Evolutionary conservation across 2,113 vertebrate species (phyloP).

Genomic region (Festucalex cinctus): DNA sequence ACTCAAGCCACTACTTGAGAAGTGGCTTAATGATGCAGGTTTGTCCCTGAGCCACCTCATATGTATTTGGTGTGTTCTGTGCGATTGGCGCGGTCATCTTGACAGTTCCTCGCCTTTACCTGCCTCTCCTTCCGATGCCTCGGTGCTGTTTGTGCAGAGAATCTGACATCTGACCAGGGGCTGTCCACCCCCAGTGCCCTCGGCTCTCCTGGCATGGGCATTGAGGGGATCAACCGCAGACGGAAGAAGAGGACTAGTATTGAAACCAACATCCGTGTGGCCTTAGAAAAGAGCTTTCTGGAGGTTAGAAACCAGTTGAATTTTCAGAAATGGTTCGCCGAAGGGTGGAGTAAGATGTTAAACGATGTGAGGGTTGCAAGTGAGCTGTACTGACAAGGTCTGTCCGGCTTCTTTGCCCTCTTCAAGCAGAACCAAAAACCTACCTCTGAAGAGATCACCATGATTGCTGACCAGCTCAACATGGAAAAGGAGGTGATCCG

Average conservation of each 20-base stretch:
- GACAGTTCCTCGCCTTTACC: conserved; percentile 72
- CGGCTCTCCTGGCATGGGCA: conserved; percentile 88
- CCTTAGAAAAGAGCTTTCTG: conserved; percentile 99
- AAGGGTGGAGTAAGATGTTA: not conserved
- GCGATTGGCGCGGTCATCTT: not conserved
- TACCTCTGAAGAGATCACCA: conserved; percentile 99
- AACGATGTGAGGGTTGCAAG: too few relatives aligned
- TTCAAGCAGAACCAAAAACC: conserved; percentile 99
- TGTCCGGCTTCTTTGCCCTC: conserved; percentile 67
- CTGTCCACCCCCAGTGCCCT: conserved; percentile 94
- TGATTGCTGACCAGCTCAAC: conserved; percentile 99
- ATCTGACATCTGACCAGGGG: conserved; percentile 92
- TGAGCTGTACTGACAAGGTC: conserved; percentile 62
- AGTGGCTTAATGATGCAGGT: conserved; percentile 99
- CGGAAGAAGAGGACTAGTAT: conserved; percentile 99
- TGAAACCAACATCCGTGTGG: conserved; percentile 99
- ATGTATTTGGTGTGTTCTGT: not conserved
- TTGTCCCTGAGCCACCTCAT: conserved; percentile 56
- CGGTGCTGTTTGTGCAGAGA: conserved; percentile 82
- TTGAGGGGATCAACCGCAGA: conserved; percentile 95
- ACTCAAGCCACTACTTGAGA: conserved; percentile 98
- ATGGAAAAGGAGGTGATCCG: conserved; percentile 99
- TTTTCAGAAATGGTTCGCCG: not conserved
- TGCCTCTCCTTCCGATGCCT: conserved; percentile 55
- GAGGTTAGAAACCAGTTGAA: conserved; percentile 79